A percentile compares a stretch with the other conserved stretches of the same genome.
phyloP scores from a whole-genome alignment of 2,888 invertebrate genomes.

The Gymnosoma rotundatum region DNA sequence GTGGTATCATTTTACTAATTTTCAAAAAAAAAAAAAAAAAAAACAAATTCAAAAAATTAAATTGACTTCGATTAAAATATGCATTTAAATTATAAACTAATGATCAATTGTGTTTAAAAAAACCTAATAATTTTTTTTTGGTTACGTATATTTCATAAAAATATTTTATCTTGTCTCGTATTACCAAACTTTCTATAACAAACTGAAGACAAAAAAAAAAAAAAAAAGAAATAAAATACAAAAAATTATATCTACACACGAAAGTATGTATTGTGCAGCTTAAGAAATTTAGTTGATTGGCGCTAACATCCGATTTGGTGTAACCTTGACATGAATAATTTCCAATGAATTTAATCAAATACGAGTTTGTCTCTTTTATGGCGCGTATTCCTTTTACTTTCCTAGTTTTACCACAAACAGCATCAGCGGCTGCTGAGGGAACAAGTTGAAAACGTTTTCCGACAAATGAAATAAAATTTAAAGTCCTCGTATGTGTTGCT shows the following conservation, averaged over 20 bases:
- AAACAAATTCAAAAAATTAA: too few relatives aligned
- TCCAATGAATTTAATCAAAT: slow-evolving; percentile 26
- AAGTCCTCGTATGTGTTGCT: background rate
- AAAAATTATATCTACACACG: background rate
- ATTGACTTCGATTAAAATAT: too few relatives aligned
- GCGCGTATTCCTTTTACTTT: slow-evolving; percentile 53
- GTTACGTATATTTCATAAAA: too few relatives aligned
- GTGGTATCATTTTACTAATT: too few relatives aligned
- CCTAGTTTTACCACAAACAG: slow-evolving; percentile 44
- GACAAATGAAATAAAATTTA: slow-evolving; percentile 7
- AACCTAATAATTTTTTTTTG: too few relatives aligned
- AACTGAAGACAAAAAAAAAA: background rate
- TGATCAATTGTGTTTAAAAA: too few relatives aligned
- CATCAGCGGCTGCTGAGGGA: background rate
- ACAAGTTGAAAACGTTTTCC: background rate
- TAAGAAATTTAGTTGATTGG: background rate
- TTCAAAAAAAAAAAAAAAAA: too few relatives aligned
- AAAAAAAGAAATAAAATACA: background rate
- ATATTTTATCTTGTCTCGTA: background rate
- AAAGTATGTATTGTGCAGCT: background rate
- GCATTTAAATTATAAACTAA: too few relatives aligned
- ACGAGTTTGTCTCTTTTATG: slow-evolving; percentile 39
- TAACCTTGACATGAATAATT: slow-evolving; percentile 61
- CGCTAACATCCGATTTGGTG: slow-evolving; percentile 19
- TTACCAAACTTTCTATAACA: slow-evolving; percentile 21